phyloP scores from a whole-genome alignment of 1,140 invertebrate genomes.

The Caenorhabditis tropicalis region DNA sequence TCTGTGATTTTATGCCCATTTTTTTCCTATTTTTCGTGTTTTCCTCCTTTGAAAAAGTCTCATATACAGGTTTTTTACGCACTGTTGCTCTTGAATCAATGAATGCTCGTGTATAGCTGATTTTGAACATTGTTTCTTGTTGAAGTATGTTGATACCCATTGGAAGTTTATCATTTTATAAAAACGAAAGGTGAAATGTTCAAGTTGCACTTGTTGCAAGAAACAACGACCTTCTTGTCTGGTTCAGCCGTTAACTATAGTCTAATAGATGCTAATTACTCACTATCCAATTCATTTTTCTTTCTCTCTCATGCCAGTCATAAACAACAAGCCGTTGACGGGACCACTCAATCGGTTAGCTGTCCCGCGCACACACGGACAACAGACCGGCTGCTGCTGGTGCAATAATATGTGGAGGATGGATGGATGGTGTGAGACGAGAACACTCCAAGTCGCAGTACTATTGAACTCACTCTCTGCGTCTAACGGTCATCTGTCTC shows the following conservation, averaged over 20 bases:
- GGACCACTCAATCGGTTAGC: conserved; percentile 1
- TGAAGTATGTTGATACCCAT: neutral
- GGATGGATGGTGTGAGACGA: conserved; percentile 1
- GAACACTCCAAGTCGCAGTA: neutral
- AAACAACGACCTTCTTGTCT: too few species aligned
- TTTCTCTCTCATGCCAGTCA: neutral
- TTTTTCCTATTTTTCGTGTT: neutral
- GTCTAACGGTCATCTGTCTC: neutral
- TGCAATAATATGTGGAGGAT: neutral
- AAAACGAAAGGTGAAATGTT: too few species aligned
- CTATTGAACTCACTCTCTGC: neutral
- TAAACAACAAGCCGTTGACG: neutral
- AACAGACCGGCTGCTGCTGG: neutral
- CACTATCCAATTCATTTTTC: too few species aligned
- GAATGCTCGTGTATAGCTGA: neutral
- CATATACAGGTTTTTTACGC: neutral
- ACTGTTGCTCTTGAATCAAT: neutral
- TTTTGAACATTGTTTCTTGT: neutral
- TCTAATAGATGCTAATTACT: too few species aligned
- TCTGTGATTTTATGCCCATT: neutral
- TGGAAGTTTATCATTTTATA: neutral
- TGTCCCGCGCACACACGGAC: neutral
- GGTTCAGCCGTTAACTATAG: neutral
- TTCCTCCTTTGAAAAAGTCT: neutral
- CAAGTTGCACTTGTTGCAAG: too few species aligned